These are phyloP conservation scores for Apocheima hispidaria DNA, from an alignment of 2,888 invertebrate genomes.

Conservation along the genomic window DNA sequence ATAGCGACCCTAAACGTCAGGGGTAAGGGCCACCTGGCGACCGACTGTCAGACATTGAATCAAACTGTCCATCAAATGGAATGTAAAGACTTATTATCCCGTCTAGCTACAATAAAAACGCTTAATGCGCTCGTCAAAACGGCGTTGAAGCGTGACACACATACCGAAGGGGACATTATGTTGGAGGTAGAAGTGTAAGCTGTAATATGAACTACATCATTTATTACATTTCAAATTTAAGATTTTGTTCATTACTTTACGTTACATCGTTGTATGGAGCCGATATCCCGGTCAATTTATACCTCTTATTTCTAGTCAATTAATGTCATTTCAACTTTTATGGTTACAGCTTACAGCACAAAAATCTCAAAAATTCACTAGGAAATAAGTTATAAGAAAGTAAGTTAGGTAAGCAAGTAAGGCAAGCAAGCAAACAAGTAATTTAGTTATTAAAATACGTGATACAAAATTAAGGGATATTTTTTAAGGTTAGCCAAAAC, in stretches of 20 bases:
- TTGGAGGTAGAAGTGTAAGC: conserved; percentile 5
- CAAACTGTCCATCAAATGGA: conserved; percentile 64
- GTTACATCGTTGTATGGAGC: background rate
- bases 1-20: conserved; percentile 38
- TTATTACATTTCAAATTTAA: background rate
- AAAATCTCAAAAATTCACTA: background rate
- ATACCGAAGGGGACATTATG: conserved; percentile 31
- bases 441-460: background rate
- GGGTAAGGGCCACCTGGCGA: conserved; percentile 65
- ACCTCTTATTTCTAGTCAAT: conserved; percentile 25
- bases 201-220: conserved; percentile 8
- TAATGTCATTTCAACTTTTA: conserved; percentile 20
- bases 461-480: too few relatives aligned
- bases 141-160: conserved; percentile 59
- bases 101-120: conserved; percentile 69
- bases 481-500: conserved; percentile 3
- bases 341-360: conserved; percentile 1
- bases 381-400: too few relatives aligned
- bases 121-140: conserved; percentile 67
- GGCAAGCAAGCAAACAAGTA: too few relatives aligned
- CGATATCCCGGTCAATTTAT: conserved; percentile 16
- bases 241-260: background rate
- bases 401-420: too few relatives aligned
- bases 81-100: conserved; percentile 63
- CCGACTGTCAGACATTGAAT: conserved; percentile 58